Conservation (phyloP, 2,113 vertebrate species). For the Periophthalmodon schlosseri region DNA sequence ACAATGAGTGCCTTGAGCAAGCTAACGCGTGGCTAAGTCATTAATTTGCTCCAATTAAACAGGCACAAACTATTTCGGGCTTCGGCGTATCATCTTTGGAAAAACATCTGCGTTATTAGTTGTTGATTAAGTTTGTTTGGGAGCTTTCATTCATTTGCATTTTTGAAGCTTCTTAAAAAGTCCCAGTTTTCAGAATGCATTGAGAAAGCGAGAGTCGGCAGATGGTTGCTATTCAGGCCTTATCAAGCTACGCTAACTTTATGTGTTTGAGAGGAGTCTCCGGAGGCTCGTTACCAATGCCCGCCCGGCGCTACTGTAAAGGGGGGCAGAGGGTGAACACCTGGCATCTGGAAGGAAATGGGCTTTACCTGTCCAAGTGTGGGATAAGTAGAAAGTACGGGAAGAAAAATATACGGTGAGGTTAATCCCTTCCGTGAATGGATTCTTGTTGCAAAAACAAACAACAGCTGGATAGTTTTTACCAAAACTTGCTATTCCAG, state of each 20-base stretch:
- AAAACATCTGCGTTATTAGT: slow-evolving; percentile 72
- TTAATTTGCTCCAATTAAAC: slow-evolving; percentile 74
- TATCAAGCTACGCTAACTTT: slow-evolving; percentile 69
- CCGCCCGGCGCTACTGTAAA: slow-evolving; percentile 34
- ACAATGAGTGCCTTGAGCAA: slow-evolving; percentile 69
- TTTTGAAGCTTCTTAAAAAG: slow-evolving; percentile 53
- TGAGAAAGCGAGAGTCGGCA: slow-evolving; percentile 42
- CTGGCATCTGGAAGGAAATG: slow-evolving; percentile 37
- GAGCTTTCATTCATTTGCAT: slow-evolving; percentile 66
- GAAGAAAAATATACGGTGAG: not conserved
- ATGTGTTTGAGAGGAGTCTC: slow-evolving; percentile 52
- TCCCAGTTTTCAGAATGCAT: slow-evolving; percentile 42
- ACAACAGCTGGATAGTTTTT: not conserved
- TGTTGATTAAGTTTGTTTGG: slow-evolving; percentile 74
- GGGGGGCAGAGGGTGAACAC: slow-evolving; percentile 51
- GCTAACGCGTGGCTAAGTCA: slow-evolving; percentile 70
- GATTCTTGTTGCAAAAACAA: not conserved
- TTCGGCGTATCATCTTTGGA: slow-evolving; percentile 32
- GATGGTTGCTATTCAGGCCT: slow-evolving; percentile 69
- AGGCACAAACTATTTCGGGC: slow-evolving; percentile 59
- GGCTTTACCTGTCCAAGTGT: not conserved
- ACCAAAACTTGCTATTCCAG: not conserved
- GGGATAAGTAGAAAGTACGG: not conserved
- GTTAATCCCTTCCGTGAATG: not conserved
- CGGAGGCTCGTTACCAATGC: slow-evolving; percentile 55